These are phyloP conservation scores for Gouania willdenowi DNA, from an alignment of 2,797 vertebrate genomes.

Conservation along the genomic window DNA sequence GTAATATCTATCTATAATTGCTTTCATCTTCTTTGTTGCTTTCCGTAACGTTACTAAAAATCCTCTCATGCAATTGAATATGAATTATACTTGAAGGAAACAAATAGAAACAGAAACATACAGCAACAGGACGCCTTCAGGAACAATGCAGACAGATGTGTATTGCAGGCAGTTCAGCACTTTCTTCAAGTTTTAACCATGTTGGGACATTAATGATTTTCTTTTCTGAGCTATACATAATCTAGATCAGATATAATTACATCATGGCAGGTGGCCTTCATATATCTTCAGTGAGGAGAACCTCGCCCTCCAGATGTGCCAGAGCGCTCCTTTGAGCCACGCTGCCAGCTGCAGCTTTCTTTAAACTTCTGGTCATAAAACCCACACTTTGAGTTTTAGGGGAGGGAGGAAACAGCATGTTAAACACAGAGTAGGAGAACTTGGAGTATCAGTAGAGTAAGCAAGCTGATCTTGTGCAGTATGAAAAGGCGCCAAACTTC, in stretches of 20 bases:
- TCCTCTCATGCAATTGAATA: too few relatives aligned
- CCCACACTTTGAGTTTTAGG: slow-evolving; percentile 17
- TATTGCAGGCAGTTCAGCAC: not conserved
- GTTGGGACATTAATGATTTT: slow-evolving; percentile 9
- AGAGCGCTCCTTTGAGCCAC: slow-evolving; percentile 44
- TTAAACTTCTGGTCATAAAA: slow-evolving; percentile 41
- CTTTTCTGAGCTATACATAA: slow-evolving; percentile 17
- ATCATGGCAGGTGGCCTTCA: slow-evolving; percentile 8
- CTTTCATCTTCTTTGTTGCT: not conserved
- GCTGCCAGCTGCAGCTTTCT: slow-evolving; percentile 55
- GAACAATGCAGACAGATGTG: slow-evolving; percentile 20
- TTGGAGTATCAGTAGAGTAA: slow-evolving; percentile 19
- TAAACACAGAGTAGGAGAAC: slow-evolving; percentile 1
- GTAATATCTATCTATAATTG: too few relatives aligned
- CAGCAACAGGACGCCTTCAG: slow-evolving; percentile 3
- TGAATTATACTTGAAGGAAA: not conserved
- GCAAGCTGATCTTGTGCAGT: slow-evolving; percentile 41
- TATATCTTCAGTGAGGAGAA: slow-evolving; percentile 14
- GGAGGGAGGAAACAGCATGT: slow-evolving; percentile 18
- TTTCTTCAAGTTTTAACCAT: too few relatives aligned
- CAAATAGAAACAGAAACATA: slow-evolving; percentile 8
- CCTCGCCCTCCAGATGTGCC: slow-evolving; percentile 17
- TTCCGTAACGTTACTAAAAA: not conserved
- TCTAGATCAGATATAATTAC: slow-evolving; percentile 11
- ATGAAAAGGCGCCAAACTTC: slow-evolving; percentile 49